Base-by-base conservation (phyloP, 2,797 vertebrate species). In the Lepidocolaptes lacrymiger region DNA sequence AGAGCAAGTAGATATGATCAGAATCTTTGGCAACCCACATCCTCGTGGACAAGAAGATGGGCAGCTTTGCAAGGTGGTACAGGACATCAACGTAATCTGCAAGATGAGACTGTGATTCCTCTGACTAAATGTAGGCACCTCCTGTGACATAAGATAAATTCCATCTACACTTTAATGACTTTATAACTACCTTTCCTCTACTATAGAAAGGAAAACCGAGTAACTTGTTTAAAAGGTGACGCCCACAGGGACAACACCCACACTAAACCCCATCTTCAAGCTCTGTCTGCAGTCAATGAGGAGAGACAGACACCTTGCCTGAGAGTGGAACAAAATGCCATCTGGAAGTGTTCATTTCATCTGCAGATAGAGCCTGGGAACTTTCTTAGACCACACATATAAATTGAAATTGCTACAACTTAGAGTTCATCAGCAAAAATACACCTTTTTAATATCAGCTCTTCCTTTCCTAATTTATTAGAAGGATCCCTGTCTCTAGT, bases 281-380 rank as follows among this genome's bases (percentile, higher is more conserved):
- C 7, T 73, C 71, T 87, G 36, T 44, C 79, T 72, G 28, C 54
- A 59, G 43, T 41, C 71, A 78, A 39, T 13, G 36, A 76, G 27
- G 43, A 88, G 61, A 85, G 46, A 73, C 51, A n/a, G 1, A 89
- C 82, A 83, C 79, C 85, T 94, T 77, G 43, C 22, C 61, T 52
- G 72, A 67, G 49, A 30, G 22, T 83, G 52, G 59, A 83, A 74
- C 20, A 41, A 7, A 17, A 11, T 94, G 36, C 87, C 92, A 79
- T 95, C 88, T 94, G 92, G 88, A 80, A 66, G 19, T 13, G 20
- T 23, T 89, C 43, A 41, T 76, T 74, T 58, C 61, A 32, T 61
- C 52, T 75, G n/a, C 52, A 83, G 59, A 76, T 1, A 48, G 27
- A 76, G 21, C 8, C 19, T 27, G 12, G 64, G 79, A 91, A 83